Base-by-base conservation (phyloP, 92 coral and sea anemone species). In the Scolanthus callimorphus region DNA sequence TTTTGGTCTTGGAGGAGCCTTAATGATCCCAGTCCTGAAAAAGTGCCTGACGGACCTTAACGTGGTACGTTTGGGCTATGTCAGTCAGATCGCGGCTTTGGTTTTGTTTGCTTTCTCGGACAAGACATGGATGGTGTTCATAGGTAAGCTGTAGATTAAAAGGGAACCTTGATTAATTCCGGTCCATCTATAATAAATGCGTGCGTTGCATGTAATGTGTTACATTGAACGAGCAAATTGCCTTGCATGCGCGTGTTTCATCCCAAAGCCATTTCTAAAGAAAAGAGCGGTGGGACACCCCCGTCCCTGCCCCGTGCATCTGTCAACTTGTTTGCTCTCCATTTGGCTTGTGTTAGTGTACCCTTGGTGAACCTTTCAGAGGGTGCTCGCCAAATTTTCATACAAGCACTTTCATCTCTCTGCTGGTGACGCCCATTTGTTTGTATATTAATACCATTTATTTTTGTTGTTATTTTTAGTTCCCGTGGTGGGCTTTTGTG, bases 61-160 rank as follows among this genome's bases (percentile, higher is more conserved):
- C 43, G 57, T 59, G 3, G 23, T 61, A 1, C 60, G 72, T 11
- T 45, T 81, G 2, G 88, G 81, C 8, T 67, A 79, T 44, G 17
- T 76, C 26, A 81, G 77, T 12, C 88, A 81, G 57, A 65, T 85
- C 12, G 81, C 62, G 26, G 88, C 59, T 1, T 61, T 85, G 57
- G 55, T 48, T 20, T 17, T 81, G 46, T 55, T 81, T 15, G 81
- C 89, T 4, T 76, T 85, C 62, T 71, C 88, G 8, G 65, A 77
- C 25, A 77, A 74, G 25, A 78, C 75, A 3, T 85, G 94, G 94
- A 65, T 85, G 77, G 71, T 85, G 10, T 85, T 70, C 58, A 3
- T 60, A 51, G 88, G 94, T 85, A 56, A 29, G 85, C 25, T 19
- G n/a, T n/a, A n/a, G n/a, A n/a, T n/a, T n/a, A n/a, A n/a, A n/a